Evolutionary conservation across 2,888 invertebrate genomes (phyloP).

Genomic region (Anthophora plumipes): DNA sequence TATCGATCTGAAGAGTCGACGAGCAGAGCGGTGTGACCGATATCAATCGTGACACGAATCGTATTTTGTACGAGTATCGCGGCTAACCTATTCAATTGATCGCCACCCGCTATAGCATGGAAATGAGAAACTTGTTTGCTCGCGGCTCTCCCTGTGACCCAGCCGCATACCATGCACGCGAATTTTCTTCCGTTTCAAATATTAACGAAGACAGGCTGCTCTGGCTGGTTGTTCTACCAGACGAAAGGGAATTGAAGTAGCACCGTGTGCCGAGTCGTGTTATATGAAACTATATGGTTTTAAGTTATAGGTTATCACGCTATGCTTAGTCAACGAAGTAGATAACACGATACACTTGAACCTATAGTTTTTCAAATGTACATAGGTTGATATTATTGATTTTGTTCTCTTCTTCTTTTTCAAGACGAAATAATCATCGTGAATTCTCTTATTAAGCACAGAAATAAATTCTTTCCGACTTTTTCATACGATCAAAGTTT

Average conservation of each 20-base stretch:
- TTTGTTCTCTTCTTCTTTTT: too few species aligned
- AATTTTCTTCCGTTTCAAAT: conserved; percentile 23
- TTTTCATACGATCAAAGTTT: too few species aligned
- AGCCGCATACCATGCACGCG: not conserved
- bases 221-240: not conserved
- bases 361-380: too few species aligned
- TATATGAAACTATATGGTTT: not conserved
- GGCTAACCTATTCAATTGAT: conserved; percentile 45
- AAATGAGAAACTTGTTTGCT: conserved; percentile 31
- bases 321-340: not conserved
- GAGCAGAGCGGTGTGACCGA: conserved; percentile 38
- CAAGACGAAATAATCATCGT: too few species aligned
- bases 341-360: too few species aligned
- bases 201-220: conserved; percentile 10
- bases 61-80: conserved; percentile 29
- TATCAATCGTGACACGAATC: conserved; percentile 54
- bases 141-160: not conserved
- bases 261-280: not conserved
- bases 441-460: too few species aligned
- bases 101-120: conserved; percentile 18
- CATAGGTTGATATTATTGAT: too few species aligned
- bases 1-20: conserved; percentile 46
- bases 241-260: not conserved
- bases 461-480: too few species aligned
- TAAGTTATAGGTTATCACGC: not conserved